phyloP scores from a whole-genome alignment of 2,113 vertebrate genomes.

The Salvelinus namaycush region DNA sequence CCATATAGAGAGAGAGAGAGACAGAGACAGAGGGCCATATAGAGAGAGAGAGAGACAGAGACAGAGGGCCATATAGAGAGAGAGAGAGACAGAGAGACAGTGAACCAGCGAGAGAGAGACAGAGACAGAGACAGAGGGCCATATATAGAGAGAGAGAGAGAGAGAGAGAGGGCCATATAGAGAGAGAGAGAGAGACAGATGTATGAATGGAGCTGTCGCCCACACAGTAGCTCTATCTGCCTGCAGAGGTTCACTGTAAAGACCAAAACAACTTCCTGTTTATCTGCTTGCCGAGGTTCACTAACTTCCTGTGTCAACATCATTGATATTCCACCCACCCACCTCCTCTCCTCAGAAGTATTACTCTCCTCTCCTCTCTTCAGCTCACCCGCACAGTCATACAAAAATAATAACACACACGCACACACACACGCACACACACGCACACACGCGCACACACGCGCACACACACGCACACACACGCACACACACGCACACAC shows the following conservation, averaged over 20 bases:
- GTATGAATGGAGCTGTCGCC: no score
- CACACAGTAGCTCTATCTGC: no score
- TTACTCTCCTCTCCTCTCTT: no score
- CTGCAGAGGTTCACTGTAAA: slow-evolving; percentile 63
- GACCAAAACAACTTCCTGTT: slow-evolving; percentile 50
- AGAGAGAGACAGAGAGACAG: neutral
- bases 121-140: no score
- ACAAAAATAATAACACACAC: no score
- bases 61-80: slow-evolving; percentile 34
- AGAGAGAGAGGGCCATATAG: neutral
- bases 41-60: slow-evolving; percentile 6
- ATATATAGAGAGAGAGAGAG: slow-evolving; percentile 3
- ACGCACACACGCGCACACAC: no score
- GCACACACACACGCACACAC: rapidly evolving
- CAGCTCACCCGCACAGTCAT: no score
- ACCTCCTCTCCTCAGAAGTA: no score
- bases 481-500: no score
- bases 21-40: neutral
- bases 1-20: neutral
- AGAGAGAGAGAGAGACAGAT: slow-evolving; percentile 2
- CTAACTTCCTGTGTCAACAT: slow-evolving; percentile 12
- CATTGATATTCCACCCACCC: no score
- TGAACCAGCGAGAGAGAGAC: no score
- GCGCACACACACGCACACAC: no score
- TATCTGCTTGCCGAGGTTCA: slow-evolving; percentile 21